phyloP scores from a whole-genome alignment of 2,113 vertebrate species.

The Odobenus rosmarus region DNA sequence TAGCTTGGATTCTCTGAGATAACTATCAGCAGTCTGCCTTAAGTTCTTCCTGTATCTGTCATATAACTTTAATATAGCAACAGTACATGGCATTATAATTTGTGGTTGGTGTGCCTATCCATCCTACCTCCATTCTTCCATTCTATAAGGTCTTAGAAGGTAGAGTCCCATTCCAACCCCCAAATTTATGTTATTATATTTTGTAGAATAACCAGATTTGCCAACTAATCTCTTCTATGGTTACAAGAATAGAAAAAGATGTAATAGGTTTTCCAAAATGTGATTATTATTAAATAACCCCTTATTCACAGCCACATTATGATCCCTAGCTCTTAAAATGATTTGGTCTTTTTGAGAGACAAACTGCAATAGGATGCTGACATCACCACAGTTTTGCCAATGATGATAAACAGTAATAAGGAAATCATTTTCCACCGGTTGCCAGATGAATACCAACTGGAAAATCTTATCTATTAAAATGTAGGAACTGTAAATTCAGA shows the following conservation, averaged over 20 bases:
- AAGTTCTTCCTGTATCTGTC: not conserved
- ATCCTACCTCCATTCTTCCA: not conserved
- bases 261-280: not conserved
- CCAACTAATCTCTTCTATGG: not conserved
- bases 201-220: slow-evolving; percentile 11
- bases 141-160: not conserved
- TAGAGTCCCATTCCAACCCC: not conserved
- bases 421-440: not conserved
- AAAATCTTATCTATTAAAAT: not conserved
- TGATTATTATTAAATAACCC: not conserved
- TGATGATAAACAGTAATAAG: not conserved
- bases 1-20: slow-evolving; percentile 22
- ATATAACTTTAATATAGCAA: not conserved
- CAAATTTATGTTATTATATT: not conserved
- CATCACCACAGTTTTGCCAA: not conserved
- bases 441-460: not conserved
- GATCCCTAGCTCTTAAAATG: not conserved
- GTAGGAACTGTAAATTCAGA: not conserved
- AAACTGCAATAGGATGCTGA: not conserved
- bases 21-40: not conserved
- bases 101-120: not conserved
- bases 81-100: not conserved
- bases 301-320: not conserved
- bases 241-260: not conserved
- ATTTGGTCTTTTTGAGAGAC: not conserved